Base-by-base conservation (phyloP, 2,888 invertebrate species). In the Plebejus anna region DNA sequence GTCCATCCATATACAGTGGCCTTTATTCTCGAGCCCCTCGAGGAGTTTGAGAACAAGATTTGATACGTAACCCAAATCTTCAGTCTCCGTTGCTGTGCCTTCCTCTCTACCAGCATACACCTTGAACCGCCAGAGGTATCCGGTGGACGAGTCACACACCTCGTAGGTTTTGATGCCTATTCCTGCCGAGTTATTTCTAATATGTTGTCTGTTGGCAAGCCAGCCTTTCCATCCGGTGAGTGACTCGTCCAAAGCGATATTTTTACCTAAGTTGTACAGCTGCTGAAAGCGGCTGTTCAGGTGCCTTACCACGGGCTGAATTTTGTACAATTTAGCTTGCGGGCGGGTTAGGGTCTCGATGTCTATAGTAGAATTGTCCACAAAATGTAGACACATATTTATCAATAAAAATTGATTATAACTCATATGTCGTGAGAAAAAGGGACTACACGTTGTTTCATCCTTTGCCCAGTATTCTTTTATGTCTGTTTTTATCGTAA, bases 311-410 rank as follows among this genome's bases (percentile, higher is more conserved):
- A 73, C 51, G 22, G 51, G 51, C 13, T 22, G 47, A 51, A 73
- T 73, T 47, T 73, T 73, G 51, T 47, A 73, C 51, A 73, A 51
- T 28, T 73, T 73, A 73, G 51, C 72, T 47, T 73, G 72, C 51
- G 72, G 72, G 22, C 47, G 51, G 51, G 72, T 47, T 28, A 73
- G 51, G 42, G 72, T 28, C 47, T 22, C 22, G 22, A n/a, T 73
- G 4, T 47, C 9, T 47, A 28, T 42, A 42, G 7, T 47, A n/a
- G 7, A 28, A 72, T 72, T 72, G 51, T 47, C 28, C 6, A 47
- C 55, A 55, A 55, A 55, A 55, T 55, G 55, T 16, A 55, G 55
- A 55, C 55, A 55, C 55, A 55, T 55, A 55, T 55, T 55, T 7
- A 42, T 42, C 42, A 42, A 42, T 7, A 42, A 42, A 42, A 42